phyloP scores from a whole-genome alignment of 2,888 invertebrate species.

The Sarcophaga subvicina region DNA sequence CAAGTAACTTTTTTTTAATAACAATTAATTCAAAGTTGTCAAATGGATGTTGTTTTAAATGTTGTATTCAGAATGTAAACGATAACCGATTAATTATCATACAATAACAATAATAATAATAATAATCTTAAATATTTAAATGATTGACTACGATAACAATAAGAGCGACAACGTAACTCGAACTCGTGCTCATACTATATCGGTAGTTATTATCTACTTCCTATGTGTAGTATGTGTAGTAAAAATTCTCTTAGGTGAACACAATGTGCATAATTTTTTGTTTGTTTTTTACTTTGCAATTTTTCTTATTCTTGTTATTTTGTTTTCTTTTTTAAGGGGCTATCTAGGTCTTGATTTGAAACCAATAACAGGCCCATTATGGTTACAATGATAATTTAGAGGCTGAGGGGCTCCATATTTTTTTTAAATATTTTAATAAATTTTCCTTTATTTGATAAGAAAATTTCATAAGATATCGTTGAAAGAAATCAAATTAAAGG shows the following conservation, averaged over 20 bases:
- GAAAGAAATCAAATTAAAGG: too few species aligned
- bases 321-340: background rate
- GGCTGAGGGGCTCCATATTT: too few species aligned
- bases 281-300: background rate
- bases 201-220: background rate
- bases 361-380: too few species aligned
- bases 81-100: conserved; percentile 50
- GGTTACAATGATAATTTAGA: too few species aligned
- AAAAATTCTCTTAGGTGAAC: background rate
- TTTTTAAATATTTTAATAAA: too few species aligned
- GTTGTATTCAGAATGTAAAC: conserved; percentile 75
- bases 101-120: conserved; percentile 46
- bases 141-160: conserved; percentile 30
- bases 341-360: too few species aligned
- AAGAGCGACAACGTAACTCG: conserved; percentile 33
- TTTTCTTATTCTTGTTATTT: background rate
- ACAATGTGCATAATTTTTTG: background rate
- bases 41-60: conserved; percentile 74
- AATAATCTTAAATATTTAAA: conserved; percentile 40
- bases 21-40: conserved; percentile 55
- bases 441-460: too few species aligned
- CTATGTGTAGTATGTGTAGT: conserved; percentile 7
- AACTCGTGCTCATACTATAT: background rate
- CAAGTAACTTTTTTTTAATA: conserved; percentile 12
- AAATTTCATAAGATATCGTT: too few species aligned